Percentiles rank a stretch among this genome's conserved stretches.
phyloP scores from a whole-genome alignment of 2,888 invertebrate species.

The Orchestes rusci region DNA sequence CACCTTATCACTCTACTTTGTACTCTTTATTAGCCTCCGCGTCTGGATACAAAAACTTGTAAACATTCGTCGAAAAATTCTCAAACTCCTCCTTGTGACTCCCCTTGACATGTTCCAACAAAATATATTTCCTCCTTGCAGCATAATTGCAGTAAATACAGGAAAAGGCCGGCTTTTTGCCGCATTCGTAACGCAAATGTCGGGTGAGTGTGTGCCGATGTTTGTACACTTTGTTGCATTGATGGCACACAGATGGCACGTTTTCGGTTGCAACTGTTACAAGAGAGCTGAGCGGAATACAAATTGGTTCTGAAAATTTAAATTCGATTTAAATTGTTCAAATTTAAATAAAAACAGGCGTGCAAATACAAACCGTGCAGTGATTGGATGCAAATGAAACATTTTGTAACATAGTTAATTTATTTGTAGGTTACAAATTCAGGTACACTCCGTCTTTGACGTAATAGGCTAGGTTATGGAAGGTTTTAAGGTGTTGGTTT shows the following conservation, averaged over 20 bases:
- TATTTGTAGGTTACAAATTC: constrained; percentile 10
- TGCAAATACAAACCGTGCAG: constrained; percentile 11
- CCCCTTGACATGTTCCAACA: constrained; percentile 18
- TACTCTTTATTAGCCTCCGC: constrained; percentile 7
- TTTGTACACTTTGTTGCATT: constrained; percentile 23
- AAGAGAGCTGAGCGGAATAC: background rate
- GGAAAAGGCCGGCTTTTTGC: constrained; percentile 18
- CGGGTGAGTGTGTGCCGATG: constrained; percentile 18
- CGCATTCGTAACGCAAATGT: constrained; percentile 22
- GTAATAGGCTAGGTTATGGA: constrained; percentile 16
- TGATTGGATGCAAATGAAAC: background rate
- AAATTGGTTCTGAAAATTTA: too few relatives aligned
- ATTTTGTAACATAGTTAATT: background rate
- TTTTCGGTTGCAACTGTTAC: constrained; percentile 1
- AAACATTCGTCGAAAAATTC: constrained; percentile 20
- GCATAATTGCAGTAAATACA: constrained; percentile 34
- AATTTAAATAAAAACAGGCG: background rate
- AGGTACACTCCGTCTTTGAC: constrained; percentile 20
- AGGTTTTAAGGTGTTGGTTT: constrained; percentile 15
- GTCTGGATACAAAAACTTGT: constrained; percentile 18
- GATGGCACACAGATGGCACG: constrained; percentile 15
- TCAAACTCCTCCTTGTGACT: constrained; percentile 18
- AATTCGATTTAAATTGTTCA: background rate
- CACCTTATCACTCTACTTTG: too few relatives aligned
- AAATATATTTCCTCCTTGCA: constrained; percentile 36